A percentile compares a stretch with the other conserved stretches of the same genome.
phyloP scores from a whole-genome alignment of 1,140 invertebrate genomes.

The Paracyclopina nana region DNA sequence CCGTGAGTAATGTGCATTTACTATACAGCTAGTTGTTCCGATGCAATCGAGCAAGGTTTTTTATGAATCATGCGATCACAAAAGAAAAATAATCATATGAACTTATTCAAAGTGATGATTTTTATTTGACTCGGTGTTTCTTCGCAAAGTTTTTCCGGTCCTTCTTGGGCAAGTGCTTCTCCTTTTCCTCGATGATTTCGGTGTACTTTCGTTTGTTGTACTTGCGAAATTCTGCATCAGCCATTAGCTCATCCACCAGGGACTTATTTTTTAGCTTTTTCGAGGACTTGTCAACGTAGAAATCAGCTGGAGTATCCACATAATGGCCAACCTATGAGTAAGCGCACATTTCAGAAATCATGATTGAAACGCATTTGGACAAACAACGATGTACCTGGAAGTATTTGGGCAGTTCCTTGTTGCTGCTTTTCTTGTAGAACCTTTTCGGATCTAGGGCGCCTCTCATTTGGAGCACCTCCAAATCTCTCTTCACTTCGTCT shows the following conservation, averaged over 20 bases:
- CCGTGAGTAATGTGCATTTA: too few relatives aligned
- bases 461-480: slow-evolving; percentile 72
- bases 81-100: too few relatives aligned
- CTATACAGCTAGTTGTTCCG: too few relatives aligned
- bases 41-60: too few relatives aligned
- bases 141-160: slow-evolving; percentile 33
- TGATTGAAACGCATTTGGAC: neutral
- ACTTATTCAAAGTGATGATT: too few relatives aligned
- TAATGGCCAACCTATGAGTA: slow-evolving; percentile 30
- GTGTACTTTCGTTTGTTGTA: slow-evolving; percentile 58
- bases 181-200: slow-evolving; percentile 49
- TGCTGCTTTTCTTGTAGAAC: slow-evolving; percentile 82
- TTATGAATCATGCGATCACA: too few relatives aligned
- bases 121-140: slow-evolving; percentile 21
- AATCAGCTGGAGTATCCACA: slow-evolving; percentile 34
- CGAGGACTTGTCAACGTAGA: slow-evolving; percentile 43
- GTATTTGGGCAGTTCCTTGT: slow-evolving; percentile 65
- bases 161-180: slow-evolving; percentile 36
- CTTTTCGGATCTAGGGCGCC: slow-evolving; percentile 71
- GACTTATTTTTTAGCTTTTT: slow-evolving; percentile 68
- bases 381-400: slow-evolving; percentile 38
- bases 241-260: slow-evolving; percentile 74
- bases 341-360: neutral
- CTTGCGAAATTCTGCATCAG: slow-evolving; percentile 43
- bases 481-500: slow-evolving; percentile 60